Percentiles rank a stretch among this genome's conserved stretches.
Evolutionary conservation across 2,113 vertebrate genomes (phyloP).

Genomic region (Leiothrix lutea): DNA sequence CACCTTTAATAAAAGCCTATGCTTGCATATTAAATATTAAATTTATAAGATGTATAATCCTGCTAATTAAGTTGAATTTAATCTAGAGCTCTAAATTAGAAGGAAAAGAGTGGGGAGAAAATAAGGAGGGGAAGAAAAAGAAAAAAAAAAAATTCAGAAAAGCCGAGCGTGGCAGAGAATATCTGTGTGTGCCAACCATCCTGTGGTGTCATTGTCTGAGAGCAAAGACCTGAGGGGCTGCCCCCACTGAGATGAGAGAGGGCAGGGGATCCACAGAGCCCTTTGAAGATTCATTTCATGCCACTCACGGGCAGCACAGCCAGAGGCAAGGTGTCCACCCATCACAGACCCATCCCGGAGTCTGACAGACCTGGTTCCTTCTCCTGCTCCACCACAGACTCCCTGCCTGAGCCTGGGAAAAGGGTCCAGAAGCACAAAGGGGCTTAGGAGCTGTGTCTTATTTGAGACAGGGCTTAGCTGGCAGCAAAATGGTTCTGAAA

Average conservation of each 20-base stretch:
- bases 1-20: conserved; percentile 65
- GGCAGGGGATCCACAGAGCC: neutral
- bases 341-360: neutral
- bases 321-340: neutral
- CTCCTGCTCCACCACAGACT: neutral
- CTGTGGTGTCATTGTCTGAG: neutral
- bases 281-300: conserved; percentile 2
- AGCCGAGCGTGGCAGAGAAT: neutral
- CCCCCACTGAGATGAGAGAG: neutral
- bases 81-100: conserved; percentile 59
- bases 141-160: neutral
- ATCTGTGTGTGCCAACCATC: neutral
- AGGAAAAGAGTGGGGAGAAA: neutral
- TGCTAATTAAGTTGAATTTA: conserved; percentile 71
- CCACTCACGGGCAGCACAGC: neutral
- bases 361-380: neutral
- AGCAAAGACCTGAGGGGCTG: neutral
- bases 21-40: conserved; percentile 75
- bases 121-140: neutral
- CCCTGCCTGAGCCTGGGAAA: neutral
- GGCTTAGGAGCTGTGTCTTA: neutral
- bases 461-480: neutral
- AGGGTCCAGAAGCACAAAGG: neutral
- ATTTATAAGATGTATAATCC: conserved; percentile 73
- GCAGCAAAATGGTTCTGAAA: neutral